Base-by-base conservation (phyloP, 2,113 vertebrate species). In the Brachionichthys hirsutus region DNA sequence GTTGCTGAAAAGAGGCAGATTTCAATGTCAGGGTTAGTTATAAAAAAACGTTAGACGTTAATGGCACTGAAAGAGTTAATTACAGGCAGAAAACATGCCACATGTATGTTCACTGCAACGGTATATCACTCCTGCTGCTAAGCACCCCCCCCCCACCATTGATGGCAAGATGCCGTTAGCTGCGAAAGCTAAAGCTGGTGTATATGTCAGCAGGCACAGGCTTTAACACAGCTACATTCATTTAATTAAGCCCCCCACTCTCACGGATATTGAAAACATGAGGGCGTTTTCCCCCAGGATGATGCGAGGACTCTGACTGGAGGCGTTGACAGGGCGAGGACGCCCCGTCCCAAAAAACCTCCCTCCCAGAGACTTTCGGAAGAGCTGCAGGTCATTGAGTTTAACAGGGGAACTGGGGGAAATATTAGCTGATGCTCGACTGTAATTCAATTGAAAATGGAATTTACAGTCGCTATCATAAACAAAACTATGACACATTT, bases 261-360 rank as follows among this genome's bases (percentile, higher is more conserved):
- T 24, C 42, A 17, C 36, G 65, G 70, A 86, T 74, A 38, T 78
- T 65, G 38, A 77, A 85, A 83, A 80, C 83, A 84, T 66, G 59
- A 77, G 79, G 70, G 81, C 24, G 57, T 73, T 71, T 76, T 81
- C 51, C 49, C 41, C 63, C 50, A 64, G 68, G 76, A 78, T 63
- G 46, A 69, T 47, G 68, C 55, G 30, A 54, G 50, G 52, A 60
- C 45, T 82, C 82, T 86, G 75, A 84, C 82, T 82, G 7, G 35
- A 56, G 56, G 83, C 70, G 81, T 85, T 82, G 87, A 89, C 87
- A 87, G 83, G 22, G 67, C 62, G 62, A 77, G 70, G 83, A 82
- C 78, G 82, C 79, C 80, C 70, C 70, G 81, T 77, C 73, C 79
- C n/a, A n/a, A 77, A 66, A 80, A 72, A 41, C 16, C 67, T 20